Percentiles rank a stretch among this genome's conserved stretches.
These are phyloP conservation scores for Miniopterus natalensis DNA, from an alignment of 2,113 vertebrate genomes.

Conservation along the genomic window DNA sequence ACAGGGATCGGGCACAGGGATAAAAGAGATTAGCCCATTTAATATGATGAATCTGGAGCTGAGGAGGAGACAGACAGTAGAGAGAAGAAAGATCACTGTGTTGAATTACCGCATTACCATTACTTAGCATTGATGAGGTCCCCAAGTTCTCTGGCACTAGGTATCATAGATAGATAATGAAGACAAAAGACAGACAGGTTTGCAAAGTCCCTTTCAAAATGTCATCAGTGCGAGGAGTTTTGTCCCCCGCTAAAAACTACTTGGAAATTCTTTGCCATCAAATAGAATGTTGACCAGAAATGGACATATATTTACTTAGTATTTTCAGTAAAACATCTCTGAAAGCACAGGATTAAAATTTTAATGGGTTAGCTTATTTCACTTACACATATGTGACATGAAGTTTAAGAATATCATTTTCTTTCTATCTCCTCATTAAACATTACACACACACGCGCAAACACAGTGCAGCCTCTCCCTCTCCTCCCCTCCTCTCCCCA, in stretches of 20 bases:
- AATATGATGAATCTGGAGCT: not conserved
- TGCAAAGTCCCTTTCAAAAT: constrained; percentile 20
- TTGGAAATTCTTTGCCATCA: not conserved
- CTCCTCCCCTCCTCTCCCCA: not conserved
- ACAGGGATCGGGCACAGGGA: not conserved
- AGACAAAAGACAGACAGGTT: not conserved
- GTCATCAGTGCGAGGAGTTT: not conserved
- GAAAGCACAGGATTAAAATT: constrained; percentile 3
- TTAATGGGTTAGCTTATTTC: not conserved
- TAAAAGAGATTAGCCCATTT: constrained; percentile 26
- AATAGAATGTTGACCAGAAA: constrained; percentile 17
- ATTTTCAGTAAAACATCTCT: not conserved
- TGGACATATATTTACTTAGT: not conserved
- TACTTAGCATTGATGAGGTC: not conserved
- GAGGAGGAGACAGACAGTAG: not conserved
- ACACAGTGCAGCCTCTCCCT: not conserved
- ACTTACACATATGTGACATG: not conserved
- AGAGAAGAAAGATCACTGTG: not conserved
- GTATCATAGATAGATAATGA: not conserved
- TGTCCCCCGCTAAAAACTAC: not conserved
- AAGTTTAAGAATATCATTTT: constrained; percentile 17
- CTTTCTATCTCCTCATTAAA: not conserved
- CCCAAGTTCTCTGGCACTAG: not conserved
- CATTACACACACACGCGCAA: not conserved
- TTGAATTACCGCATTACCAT: constrained; percentile 12